Base-by-base conservation (phyloP, 2,113 vertebrate genomes). In the Falco punctatus region DNA sequence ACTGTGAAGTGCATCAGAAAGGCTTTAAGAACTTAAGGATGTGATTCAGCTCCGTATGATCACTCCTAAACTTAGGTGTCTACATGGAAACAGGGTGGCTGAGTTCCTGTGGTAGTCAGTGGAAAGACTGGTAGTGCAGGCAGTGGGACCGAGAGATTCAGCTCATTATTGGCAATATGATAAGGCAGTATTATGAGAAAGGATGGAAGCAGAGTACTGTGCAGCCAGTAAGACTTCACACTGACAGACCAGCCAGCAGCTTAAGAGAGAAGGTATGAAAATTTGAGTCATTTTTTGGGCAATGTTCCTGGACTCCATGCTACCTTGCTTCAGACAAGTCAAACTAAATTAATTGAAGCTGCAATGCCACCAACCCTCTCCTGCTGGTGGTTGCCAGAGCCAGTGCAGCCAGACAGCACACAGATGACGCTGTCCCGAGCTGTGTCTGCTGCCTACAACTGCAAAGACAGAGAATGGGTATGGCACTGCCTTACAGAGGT, bases 401-500 rank as follows among this genome's bases (percentile, higher is more conserved):
- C 32, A 85, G 59, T 0, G 59, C 49, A 84, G 23, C 15, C 15
- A 32, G 59, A 11, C 5, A 81, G 23, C n/a, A 49, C 44, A 4
- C 10, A 66, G 30, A 61, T 9, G 38, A 40, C 20, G 22, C 35
- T 54, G 59, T 40, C 27, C 55, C 9, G n/a, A 73, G 20, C 42
- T 26, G 51, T 1, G 3, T 26, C 57, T 71, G 71, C 49, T 5
- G 9, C 54, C 54, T 59, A 42, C 17, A 33, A 15, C 23, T 64
- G 70, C 59, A 54, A 69, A 88, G 69, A 5, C 1, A 46, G 28
- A 57, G 33, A 35, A 73, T 0, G 2, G 6, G 19, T 48, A 54
- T 0, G 1, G 59, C 38, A 28, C n/a, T 21, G 1, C 18, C 10
- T 33, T n/a, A 48, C 2, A 61, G 52, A 91, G 6, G 6, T 24